Conservation (phyloP, 2,888 invertebrate species). For the Diploptera punctata region DNA sequence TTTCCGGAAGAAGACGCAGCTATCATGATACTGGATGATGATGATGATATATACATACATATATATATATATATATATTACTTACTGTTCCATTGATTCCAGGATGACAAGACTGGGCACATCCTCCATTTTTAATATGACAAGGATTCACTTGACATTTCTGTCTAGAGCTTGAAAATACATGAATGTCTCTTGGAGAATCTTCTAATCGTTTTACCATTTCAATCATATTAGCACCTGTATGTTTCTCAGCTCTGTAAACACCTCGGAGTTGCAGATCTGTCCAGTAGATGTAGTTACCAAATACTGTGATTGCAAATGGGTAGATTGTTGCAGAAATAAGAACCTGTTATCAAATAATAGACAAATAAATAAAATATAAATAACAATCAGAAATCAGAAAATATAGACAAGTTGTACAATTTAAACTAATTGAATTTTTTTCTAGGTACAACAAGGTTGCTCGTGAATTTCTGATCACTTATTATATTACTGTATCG, state of each 20-base stretch:
- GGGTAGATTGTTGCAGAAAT: constrained; percentile 94
- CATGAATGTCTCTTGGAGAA: constrained; percentile 90
- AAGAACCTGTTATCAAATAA: too few species aligned
- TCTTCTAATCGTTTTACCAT: constrained; percentile 93
- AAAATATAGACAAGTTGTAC: neutral
- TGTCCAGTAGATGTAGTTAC: constrained; percentile 95
- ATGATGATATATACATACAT: too few species aligned
- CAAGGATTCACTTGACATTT: constrained; percentile 84
- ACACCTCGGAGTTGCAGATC: constrained; percentile 93
- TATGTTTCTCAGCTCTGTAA: constrained; percentile 96
- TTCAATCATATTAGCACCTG: constrained; percentile 92
- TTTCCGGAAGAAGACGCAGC: too few species aligned
- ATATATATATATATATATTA: too few species aligned
- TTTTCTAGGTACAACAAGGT: too few species aligned
- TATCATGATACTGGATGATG: too few species aligned
- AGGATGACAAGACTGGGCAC: constrained; percentile 93
- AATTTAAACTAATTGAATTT: neutral
- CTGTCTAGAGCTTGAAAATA: constrained; percentile 81
- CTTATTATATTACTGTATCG: too few species aligned
- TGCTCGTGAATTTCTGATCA: too few species aligned
- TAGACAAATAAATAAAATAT: too few species aligned
- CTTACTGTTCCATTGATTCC: constrained; percentile 74
- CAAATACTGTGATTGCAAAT: constrained; percentile 90
- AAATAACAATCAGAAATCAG: too few species aligned
- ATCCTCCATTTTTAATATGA: constrained; percentile 92